These are phyloP conservation scores for Burhinus bistriatus DNA, from an alignment of 2,113 vertebrate species.

Conservation along the genomic window DNA sequence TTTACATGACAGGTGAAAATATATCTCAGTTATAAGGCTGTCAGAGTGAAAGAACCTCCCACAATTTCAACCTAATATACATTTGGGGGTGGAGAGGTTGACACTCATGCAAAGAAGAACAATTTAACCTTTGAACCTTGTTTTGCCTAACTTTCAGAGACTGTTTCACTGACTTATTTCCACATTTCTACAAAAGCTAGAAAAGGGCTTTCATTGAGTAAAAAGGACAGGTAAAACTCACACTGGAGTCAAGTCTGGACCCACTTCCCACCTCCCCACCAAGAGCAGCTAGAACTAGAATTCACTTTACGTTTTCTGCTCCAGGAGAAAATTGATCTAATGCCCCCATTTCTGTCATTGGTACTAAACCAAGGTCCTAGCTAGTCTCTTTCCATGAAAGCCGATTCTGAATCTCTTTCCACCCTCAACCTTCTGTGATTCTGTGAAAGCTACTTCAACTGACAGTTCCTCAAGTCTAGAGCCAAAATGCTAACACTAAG, in stretches of 20 bases:
- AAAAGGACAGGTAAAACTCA: not conserved
- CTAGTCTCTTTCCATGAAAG: not conserved
- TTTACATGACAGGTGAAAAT: constrained; percentile 68
- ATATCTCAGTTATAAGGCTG: constrained; percentile 53
- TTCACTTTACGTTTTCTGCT: not conserved
- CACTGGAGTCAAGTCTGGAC: not conserved
- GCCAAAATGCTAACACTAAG: not conserved
- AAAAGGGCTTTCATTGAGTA: not conserved
- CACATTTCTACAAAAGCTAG: not conserved
- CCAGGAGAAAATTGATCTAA: not conserved
- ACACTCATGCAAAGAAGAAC: not conserved
- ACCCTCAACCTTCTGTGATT: not conserved
- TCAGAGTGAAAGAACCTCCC: constrained; percentile 55
- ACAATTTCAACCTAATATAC: constrained; percentile 38
- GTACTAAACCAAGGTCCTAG: not conserved
- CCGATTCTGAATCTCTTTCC: not conserved
- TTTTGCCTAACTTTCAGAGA: not conserved
- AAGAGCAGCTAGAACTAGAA: not conserved
- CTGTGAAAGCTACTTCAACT: not conserved
- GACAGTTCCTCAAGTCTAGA: not conserved
- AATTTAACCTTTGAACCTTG: not conserved
- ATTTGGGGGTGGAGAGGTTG: not conserved
- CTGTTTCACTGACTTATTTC: not conserved
- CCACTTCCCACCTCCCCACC: too few species aligned
- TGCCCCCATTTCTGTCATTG: not conserved